Base-by-base conservation (phyloP, 2,888 invertebrate species). In the Halictus ligatus region DNA sequence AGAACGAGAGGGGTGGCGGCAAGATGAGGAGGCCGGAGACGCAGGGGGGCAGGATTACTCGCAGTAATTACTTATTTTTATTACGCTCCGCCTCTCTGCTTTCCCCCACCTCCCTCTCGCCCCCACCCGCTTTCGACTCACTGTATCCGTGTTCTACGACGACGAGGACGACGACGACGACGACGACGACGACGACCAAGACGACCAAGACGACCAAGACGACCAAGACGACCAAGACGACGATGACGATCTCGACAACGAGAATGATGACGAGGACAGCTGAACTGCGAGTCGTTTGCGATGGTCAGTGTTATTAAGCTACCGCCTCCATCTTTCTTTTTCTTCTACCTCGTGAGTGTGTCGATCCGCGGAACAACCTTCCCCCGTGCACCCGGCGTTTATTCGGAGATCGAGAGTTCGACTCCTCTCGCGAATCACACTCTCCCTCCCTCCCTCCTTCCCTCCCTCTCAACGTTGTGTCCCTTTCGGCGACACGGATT, bases 1-100 rank as follows among this genome's bases (percentile, higher is more conserved):
- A 87, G 92, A 79, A 84, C 83, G 86, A 83, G 90, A 83, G 87
- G 84, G 80, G 85, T 75, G 58, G 81, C 67, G 74, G 82, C 89
- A 85, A 87, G 83, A 86, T 79, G 89, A 86, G 85, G 89, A 86
- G 89, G 84, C 73, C 75, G 72, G 89, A 86, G 88, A 82, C 87
- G 90, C 91, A 91, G 89, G 92, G 85, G 87, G 88, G 40, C 40
- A 92, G 92, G 93, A 95, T 94, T 94, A 94, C 94, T 94, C 89
- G 88, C 92, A 94, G 94, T 95, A 95, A 95, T 95, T 95, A 95
- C 94, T 94, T 94, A 95, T 94, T 94, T 95, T 95, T 94, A 94
- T 94, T 94, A 94, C 93, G 94, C 94, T 92, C 94, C 93, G 93
- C 93, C 94, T 92, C 91, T 91, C 88, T 86, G 72, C 83, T 82